Evolutionary conservation across 2,888 invertebrate genomes (phyloP).

Genomic region (Lapara coniferarum): DNA sequence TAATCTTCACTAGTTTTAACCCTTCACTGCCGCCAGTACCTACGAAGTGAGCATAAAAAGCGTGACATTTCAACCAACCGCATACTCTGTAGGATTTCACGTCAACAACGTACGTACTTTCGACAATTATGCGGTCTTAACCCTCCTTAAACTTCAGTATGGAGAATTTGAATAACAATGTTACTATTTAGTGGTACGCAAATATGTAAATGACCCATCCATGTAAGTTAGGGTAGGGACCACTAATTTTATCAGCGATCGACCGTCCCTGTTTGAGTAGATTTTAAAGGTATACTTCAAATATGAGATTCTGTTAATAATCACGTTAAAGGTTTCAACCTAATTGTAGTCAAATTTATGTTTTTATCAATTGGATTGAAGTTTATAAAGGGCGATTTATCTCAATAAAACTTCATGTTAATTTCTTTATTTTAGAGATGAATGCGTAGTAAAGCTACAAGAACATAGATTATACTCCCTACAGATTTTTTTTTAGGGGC

Average conservation of each 20-base stretch:
- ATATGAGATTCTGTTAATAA: conserved; percentile 19
- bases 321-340: neutral
- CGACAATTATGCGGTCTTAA: conserved; percentile 32
- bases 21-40: neutral
- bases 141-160: conserved; percentile 31
- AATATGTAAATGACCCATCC: conserved; percentile 20
- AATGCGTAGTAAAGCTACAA: too few species aligned
- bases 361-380: neutral
- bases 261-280: conserved; percentile 13
- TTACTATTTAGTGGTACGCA: conserved; percentile 27
- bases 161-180: conserved; percentile 36
- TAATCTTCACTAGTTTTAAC: neutral
- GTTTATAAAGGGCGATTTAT: too few species aligned
- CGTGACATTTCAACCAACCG: neutral
- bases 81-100: conserved; percentile 6
- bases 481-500: too few species aligned
- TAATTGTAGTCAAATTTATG: neutral
- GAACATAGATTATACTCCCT: too few species aligned
- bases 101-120: conserved; percentile 1
- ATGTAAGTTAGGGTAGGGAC: conserved; percentile 29
- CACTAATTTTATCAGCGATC: conserved; percentile 38
- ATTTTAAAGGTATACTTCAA: neutral
- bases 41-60: conserved; percentile 4
- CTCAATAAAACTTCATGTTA: too few species aligned
- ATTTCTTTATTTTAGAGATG: too few species aligned